These are phyloP conservation scores for Hirudinaria manillensis DNA, from an alignment of 2,888 invertebrate genomes.

Conservation along the genomic window DNA sequence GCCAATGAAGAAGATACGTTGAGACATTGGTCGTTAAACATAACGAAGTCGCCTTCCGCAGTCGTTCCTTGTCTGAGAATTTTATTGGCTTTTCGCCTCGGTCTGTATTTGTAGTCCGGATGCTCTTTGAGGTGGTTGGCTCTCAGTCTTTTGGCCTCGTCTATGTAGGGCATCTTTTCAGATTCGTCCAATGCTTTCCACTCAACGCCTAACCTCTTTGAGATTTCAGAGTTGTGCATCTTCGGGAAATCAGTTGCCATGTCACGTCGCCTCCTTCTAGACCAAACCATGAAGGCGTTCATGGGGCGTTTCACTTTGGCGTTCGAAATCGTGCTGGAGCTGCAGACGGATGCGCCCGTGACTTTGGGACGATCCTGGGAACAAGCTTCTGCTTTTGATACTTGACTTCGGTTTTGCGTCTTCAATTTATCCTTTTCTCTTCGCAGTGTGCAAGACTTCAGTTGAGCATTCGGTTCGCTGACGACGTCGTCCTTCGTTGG, in stretches of 20 bases:
- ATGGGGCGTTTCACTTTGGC: constrained; percentile 26
- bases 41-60: not conserved
- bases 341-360: not conserved
- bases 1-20: not conserved
- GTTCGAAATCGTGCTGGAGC: not conserved
- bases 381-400: too few species aligned
- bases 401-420: too few species aligned
- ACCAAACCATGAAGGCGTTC: constrained; percentile 32
- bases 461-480: too few species aligned
- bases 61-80: not conserved
- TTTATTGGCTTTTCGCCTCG: constrained; percentile 10
- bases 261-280: constrained; percentile 2
- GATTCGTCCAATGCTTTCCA: constrained; percentile 23
- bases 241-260: constrained; percentile 21
- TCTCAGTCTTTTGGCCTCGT: constrained; percentile 28
- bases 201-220: constrained; percentile 29
- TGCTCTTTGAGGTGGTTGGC: constrained; percentile 21
- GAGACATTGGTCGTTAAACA: not conserved
- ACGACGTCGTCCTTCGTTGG: too few species aligned
- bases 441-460: too few species aligned
- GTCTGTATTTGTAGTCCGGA: constrained; percentile 30
- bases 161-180: constrained; percentile 27
- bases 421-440: too few species aligned
- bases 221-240: constrained; percentile 32
- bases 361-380: too few species aligned